phyloP scores from a whole-genome alignment of 2,113 vertebrate genomes.

The Lynx canadensis region DNA sequence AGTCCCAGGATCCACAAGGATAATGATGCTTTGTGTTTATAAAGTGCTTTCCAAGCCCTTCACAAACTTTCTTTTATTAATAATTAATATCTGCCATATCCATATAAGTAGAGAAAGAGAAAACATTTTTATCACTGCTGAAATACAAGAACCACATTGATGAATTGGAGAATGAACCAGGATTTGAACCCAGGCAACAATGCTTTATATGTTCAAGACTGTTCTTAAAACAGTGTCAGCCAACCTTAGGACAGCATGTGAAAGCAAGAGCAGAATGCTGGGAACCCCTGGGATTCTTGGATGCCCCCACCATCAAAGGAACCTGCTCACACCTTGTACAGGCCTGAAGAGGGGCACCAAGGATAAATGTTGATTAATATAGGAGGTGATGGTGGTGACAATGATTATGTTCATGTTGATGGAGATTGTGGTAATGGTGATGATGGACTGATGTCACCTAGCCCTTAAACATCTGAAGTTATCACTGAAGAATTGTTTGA shows the following conservation, averaged over 20 bases:
- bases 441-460: fast-evolving
- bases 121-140: no score
- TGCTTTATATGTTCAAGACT: fast-evolving
- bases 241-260: not conserved
- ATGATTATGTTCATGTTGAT: fast-evolving
- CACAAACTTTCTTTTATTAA: not conserved
- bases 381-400: not conserved
- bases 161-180: not conserved
- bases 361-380: not conserved
- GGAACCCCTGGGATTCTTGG: not conserved
- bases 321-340: fast-evolving
- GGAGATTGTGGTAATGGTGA: no score
- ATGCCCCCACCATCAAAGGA: not conserved
- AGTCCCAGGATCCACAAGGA: not conserved
- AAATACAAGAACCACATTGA: fast-evolving
- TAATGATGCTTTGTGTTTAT: not conserved
- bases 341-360: not conserved
- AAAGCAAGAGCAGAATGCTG: not conserved
- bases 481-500: not conserved
- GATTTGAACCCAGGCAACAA: not conserved
- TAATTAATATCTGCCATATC: not conserved
- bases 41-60: not conserved
- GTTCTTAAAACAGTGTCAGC: not conserved
- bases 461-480: not conserved
- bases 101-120: not conserved